Base-by-base conservation (phyloP, 1,140 invertebrate genomes). In the Bathynomus jamesi region DNA sequence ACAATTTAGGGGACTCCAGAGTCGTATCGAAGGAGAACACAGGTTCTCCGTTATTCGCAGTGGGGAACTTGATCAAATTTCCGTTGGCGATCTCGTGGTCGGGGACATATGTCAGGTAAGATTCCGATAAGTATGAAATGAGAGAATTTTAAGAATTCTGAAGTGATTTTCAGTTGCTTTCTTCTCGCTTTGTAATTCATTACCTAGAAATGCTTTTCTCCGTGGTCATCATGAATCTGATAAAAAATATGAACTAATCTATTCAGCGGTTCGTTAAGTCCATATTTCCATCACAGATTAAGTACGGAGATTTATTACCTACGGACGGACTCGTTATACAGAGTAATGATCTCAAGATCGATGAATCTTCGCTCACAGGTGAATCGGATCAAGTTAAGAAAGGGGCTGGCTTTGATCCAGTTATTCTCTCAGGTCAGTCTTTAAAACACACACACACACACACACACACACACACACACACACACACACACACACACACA, bases 341-440 rank as follows among this genome's bases (percentile, higher is more conserved):
- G 87, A 96, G 94, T 83, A 99, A 99, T 86, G 97, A 99, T 85
- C 87, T 99, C 76, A 99, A 99, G 89, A 87, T 97, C 78, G 97
- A 99, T 84, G 97, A 99, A 84, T 98, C 95, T 70, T 98, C 96
- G 78, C 86, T 99, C 78, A 99, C 97, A 76, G 97, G 97, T 78
- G 97, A 99, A 87, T 99, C 96, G 11, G 97, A 99, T 86, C 95
- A 98, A 87, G 96, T 99, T 29, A 98, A 97, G 84, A 99, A 99
- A 83, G 94, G 95, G 68, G 90, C 93, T 83, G 82, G 86, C 64
- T 89, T 87, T 80, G 96, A 99, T 88, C 95, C 96, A 32, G 95
- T 98, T 90, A 89, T 99, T 79, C 88, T 99, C 79, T 99, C 96
- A 80, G 90, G n/a, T n/a, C n/a, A n/a, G n/a, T n/a, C n/a, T n/a